phyloP scores from a whole-genome alignment of 2,888 invertebrate genomes.

The Cheiracanthium punctorium region DNA sequence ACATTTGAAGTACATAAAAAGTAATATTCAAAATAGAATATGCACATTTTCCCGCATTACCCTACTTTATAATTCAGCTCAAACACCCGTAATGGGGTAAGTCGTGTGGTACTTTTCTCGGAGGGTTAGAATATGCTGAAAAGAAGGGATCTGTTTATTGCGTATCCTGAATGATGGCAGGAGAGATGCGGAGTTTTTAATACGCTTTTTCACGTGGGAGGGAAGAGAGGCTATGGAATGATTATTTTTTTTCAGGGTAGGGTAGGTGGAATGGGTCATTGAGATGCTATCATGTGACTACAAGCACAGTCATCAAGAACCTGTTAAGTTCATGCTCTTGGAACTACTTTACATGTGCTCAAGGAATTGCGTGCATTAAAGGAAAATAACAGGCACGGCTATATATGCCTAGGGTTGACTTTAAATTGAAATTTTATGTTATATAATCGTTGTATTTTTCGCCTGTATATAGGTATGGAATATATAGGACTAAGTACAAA shows the following conservation, averaged over 20 bases:
- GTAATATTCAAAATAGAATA: not conserved
- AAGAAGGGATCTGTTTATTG: not conserved
- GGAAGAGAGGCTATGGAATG: not conserved
- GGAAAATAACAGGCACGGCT: too few relatives aligned
- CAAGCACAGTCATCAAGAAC: not conserved
- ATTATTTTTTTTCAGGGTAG: not conserved
- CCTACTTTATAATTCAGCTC: not conserved
- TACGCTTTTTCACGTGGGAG: not conserved
- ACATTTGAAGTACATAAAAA: too few relatives aligned
- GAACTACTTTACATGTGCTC: not conserved
- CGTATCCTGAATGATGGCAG: not conserved
- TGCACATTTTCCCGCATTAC: not conserved
- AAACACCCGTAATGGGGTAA: not conserved
- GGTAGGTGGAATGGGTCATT: not conserved
- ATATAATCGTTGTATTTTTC: too few relatives aligned
- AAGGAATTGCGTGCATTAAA: not conserved
- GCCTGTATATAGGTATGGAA: too few relatives aligned
- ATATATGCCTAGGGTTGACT: too few relatives aligned
- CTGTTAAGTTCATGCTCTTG: not conserved
- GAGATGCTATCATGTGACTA: not conserved
- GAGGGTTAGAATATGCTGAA: not conserved
- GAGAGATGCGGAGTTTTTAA: not conserved
- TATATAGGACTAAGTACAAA: too few relatives aligned
- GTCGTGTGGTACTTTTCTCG: not conserved
- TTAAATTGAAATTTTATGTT: too few relatives aligned